A percentile compares a stretch with the other conserved stretches of the same genome.
These are phyloP conservation scores for Hephaestus fuliginosus DNA, from an alignment of 2,797 vertebrate species.

Conservation along the genomic window DNA sequence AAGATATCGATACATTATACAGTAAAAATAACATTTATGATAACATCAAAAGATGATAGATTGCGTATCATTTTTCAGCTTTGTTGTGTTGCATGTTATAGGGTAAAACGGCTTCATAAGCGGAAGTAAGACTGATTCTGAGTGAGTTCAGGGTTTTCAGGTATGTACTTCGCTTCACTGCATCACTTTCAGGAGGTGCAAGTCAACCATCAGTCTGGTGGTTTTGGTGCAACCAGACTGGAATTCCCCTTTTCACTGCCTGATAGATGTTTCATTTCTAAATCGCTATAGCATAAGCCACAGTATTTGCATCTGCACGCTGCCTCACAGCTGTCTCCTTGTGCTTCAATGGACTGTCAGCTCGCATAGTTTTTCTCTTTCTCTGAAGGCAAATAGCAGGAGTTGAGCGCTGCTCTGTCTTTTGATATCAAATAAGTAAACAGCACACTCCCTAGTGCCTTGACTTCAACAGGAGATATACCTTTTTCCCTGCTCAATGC, in stretches of 20 bases:
- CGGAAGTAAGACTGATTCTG: not conserved
- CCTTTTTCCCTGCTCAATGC: constrained; percentile 32
- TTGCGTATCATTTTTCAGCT: not conserved
- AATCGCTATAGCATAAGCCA: constrained; percentile 11
- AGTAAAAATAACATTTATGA: too few relatives aligned
- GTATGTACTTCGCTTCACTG: not conserved
- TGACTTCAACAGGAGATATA: constrained; percentile 36
- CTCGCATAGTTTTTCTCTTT: not conserved
- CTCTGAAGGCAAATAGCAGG: constrained; percentile 43
- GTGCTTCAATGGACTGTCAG: not conserved
- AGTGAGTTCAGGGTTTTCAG: not conserved
- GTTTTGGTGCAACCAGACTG: not conserved
- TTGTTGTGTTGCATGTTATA: not conserved
- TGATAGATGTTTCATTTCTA: constrained; percentile 8
- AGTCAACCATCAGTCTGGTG: not conserved
- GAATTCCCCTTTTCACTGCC: constrained; percentile 54
- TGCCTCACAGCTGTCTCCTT: constrained; percentile 31
- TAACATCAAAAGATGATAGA: not conserved
- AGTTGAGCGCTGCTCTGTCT: constrained; percentile 23
- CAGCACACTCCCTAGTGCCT: constrained; percentile 34
- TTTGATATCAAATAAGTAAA: constrained; percentile 55
- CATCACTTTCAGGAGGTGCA: not conserved
- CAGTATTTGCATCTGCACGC: constrained; percentile 25
- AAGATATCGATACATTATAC: not conserved
- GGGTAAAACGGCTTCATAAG: not conserved